Conservation (phyloP, 1,140 invertebrate species). For the Aphaenogaster rudis region DNA sequence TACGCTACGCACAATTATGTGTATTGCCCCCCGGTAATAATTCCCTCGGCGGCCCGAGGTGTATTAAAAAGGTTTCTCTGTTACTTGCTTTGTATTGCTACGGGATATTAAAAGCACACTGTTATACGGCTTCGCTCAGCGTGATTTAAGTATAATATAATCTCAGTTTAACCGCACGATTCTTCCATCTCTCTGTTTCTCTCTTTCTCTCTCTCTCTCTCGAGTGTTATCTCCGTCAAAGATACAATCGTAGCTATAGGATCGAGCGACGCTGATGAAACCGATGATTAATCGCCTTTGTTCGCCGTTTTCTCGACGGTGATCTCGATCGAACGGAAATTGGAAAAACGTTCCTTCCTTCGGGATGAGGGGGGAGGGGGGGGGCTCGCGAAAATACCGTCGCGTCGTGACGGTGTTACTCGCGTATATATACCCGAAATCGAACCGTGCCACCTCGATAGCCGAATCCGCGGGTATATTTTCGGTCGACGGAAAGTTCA, state of each 20-base stretch:
- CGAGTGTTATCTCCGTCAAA: neutral
- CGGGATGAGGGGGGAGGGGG: no score
- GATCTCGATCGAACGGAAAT: slow-evolving; percentile 22
- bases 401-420: slow-evolving; percentile 4
- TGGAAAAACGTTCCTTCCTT: neutral
- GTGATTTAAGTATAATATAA: slow-evolving; percentile 37
- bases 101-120: slow-evolving; percentile 7
- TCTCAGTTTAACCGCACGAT: slow-evolving; percentile 20
- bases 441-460: slow-evolving; percentile 48
- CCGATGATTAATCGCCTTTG: slow-evolving; percentile 18
- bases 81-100: neutral
- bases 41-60: neutral
- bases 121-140: neutral
- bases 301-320: neutral
- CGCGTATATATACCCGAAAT: neutral
- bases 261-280: neutral
- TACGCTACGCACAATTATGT: neutral
- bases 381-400: slow-evolving; percentile 28
- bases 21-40: neutral
- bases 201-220: neutral
- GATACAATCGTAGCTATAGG: neutral
- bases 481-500: slow-evolving; percentile 69
- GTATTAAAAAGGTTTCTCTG: slow-evolving; percentile 24
- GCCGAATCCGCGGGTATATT: slow-evolving; percentile 52
- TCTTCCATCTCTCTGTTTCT: neutral